Evolutionary conservation across 1,140 invertebrate genomes (phyloP), one percentile per base, ranked within the genome.

Genomic region (Lutraria rhynchaena): DNA sequence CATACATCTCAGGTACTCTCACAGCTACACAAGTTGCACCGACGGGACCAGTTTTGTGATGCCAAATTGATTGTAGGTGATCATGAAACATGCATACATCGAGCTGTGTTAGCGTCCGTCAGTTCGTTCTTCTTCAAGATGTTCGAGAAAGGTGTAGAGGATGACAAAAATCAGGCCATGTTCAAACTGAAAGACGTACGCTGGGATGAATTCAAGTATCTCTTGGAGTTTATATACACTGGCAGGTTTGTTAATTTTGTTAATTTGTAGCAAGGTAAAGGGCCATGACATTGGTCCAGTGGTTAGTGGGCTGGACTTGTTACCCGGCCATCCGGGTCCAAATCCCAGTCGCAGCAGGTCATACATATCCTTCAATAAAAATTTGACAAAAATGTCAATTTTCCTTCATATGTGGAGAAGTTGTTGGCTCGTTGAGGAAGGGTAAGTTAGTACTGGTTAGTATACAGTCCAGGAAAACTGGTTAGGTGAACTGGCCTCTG

Each of bases 181-280:
- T 81, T 73, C 46, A 81, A 95, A 87, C 88, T 96, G 55, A 83
- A 90, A 75, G 94, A 94, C 31, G 94, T 95, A 85, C 95, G 96
- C 83, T 94, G 94, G 83, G 93, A 93, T 70, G 94, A 95, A 51
- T 92, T 97, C 84, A 94, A 95, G 82, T 94, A 94, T 77, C 93
- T 97, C 4, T 93, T 97, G 37, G 95, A 97, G 88, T 97, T 95
- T 92, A 95, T 95, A 22, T 97, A 97, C 92, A 96, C 96, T 35
- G 92, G 94, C 61, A 93, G 91, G 94, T 94, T 86, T 15, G 63
- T 55, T 55, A 41, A 41, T 7, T 15, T 41, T 7, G 37, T 41
- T 41, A n/a, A n/a, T n/a, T n/a, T n/a, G n/a, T n/a, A n/a, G n/a
- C n/a, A n/a, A n/a, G n/a, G n/a, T n/a, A n/a, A n/a, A n/a, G n/a